Percentiles rank a stretch among this genome's conserved stretches.
phyloP scores from a whole-genome alignment of 2,888 invertebrate genomes.

The Scaptomyza tumidula region DNA sequence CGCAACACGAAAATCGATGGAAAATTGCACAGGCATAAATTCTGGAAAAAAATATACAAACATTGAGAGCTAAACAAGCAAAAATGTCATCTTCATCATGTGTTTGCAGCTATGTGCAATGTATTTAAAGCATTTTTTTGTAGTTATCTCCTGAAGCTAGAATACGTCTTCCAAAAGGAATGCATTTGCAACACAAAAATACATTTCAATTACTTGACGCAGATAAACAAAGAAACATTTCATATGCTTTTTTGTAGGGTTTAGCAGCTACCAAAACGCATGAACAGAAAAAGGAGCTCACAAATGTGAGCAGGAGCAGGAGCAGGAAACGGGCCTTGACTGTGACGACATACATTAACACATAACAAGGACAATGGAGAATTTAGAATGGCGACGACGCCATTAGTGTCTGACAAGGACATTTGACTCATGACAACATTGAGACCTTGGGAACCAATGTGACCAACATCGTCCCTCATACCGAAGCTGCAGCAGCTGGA shows the following conservation, averaged over 20 bases:
- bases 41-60: slow-evolving; percentile 67
- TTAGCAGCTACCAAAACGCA: slow-evolving; percentile 46
- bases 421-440: slow-evolving; percentile 53
- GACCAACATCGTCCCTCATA: slow-evolving; percentile 5
- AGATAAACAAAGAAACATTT: slow-evolving; percentile 44
- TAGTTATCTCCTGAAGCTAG: slow-evolving; percentile 9
- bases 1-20: slow-evolving; percentile 77
- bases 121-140: neutral
- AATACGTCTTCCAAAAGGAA: slow-evolving; percentile 18
- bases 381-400: slow-evolving; percentile 59
- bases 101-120: slow-evolving; percentile 4
- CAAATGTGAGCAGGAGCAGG: neutral
- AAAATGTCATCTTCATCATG: slow-evolving; percentile 15
- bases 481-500: neutral
- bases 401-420: slow-evolving; percentile 76
- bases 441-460: slow-evolving; percentile 24
- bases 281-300: slow-evolving; percentile 25
- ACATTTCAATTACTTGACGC: slow-evolving; percentile 63
- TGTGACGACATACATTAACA: slow-evolving; percentile 60
- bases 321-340: slow-evolving; percentile 58
- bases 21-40: slow-evolving; percentile 73
- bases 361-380: slow-evolving; percentile 64
- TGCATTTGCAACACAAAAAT: slow-evolving; percentile 9
- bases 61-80: slow-evolving; percentile 17
- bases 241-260: slow-evolving; percentile 57